Evolutionary conservation across 2,888 invertebrate genomes (phyloP).

Genomic region (Apoderus coryli): DNA sequence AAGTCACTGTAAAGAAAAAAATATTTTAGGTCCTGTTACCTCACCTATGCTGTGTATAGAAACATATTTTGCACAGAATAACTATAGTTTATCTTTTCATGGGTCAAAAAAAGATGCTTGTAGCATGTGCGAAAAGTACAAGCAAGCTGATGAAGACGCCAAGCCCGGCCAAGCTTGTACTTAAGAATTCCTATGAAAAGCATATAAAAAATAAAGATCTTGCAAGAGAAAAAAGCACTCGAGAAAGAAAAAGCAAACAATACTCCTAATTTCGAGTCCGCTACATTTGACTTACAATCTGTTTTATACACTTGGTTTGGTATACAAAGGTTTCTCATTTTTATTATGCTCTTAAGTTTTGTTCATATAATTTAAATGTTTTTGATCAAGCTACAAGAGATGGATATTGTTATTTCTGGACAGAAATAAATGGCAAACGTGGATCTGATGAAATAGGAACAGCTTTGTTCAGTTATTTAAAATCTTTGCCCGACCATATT

Average conservation of each 20-base stretch:
- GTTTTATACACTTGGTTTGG: too few species aligned
- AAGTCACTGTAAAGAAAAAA: neutral
- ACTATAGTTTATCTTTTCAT: conserved; percentile 1
- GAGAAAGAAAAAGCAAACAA: neutral
- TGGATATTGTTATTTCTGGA: conserved; percentile 7
- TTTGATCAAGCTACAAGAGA: conserved; percentile 4
- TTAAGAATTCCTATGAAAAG: neutral
- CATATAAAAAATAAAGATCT: conserved; percentile 3
- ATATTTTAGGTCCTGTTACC: conserved; percentile 3
- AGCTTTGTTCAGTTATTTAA: conserved; percentile 2
- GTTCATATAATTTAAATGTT: conserved; percentile 5
- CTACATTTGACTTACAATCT: conserved; percentile 5
- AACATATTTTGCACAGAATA: conserved; percentile 2
- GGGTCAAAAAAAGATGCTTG: conserved; percentile 3
- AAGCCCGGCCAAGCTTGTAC: conserved; percentile 1
- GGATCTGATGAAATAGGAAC: conserved; percentile 4
- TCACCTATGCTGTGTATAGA: neutral
- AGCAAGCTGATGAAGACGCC: neutral
- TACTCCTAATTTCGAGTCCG: neutral
- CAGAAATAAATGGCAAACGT: conserved; percentile 5
- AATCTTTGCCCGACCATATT: neutral
- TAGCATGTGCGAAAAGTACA: conserved; percentile 3
- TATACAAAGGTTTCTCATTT: conserved; percentile 4
- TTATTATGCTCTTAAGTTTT: conserved; percentile 6
- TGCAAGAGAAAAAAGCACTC: neutral